Evolutionary conservation across 2,888 invertebrate genomes (phyloP), one percentile per base, ranked within the genome.

Genomic region (Tachina lurida): DNA sequence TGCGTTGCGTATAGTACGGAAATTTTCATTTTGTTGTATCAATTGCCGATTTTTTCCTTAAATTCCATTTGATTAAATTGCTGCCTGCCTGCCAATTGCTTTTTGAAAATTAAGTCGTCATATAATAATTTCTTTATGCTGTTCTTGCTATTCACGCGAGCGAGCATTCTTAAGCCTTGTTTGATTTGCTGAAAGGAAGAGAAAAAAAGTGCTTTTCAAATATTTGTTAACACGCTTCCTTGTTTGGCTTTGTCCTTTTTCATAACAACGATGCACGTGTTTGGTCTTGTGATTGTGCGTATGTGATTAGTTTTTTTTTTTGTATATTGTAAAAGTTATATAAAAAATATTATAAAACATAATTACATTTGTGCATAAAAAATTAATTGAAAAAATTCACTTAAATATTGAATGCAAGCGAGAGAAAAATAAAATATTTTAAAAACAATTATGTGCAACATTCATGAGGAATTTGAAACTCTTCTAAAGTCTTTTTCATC

Each of bases 1-100:
- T 88, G 88, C 88, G 90, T 90, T 90, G 88, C 89, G 88, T 88
- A 87, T 74, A 84, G 83, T 89, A 89, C 88, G 82, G 79, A 84
- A 80, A 74, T 82, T 86, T 67, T 65, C 80, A 71, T 78, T 86
- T 86, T 83, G 67, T 81, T 80, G 41, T 75, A 58, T 75, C 39
- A 71, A 60, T 54, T 62, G 85, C 75, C 83, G 54, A 76, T 62
- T 67, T 84, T 31, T 81, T 79, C 74, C 45, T 79, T 73, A 65
- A 82, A 84, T 85, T 88, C 60, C 56, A 81, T 77, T 81, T 71
- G 39, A 68, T 87, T 73, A 54, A 77, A 83, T 76, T 84, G 80
- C 83, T 76, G 62, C 41, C 52, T 77, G 62, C 41, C 52, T 77
- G 82, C 68, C 68, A 62, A 45, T 54, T 63, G 78, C 71, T 71